Evolutionary conservation across 2,113 vertebrate genomes (phyloP).

Genomic region (Eulacestoma nigropectus): DNA sequence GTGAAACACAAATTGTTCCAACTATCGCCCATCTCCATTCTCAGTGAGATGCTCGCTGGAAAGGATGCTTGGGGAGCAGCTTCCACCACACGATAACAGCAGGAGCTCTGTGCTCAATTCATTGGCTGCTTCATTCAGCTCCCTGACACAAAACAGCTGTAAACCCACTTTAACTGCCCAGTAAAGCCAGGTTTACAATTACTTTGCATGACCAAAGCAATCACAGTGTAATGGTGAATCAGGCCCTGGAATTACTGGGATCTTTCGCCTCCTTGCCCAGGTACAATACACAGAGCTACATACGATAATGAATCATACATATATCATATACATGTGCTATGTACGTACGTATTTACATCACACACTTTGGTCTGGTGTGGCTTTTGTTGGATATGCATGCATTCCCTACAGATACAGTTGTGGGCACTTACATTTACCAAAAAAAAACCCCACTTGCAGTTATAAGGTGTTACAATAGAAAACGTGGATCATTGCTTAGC

Average conservation of each 20-base stretch:
- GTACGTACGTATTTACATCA: background rate
- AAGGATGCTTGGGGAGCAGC: background rate
- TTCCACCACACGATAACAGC: background rate
- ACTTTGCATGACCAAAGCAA: background rate
- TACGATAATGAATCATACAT: background rate
- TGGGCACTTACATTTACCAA: background rate
- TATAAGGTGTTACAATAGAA: background rate
- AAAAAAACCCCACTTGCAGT: background rate
- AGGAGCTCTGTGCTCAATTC: background rate
- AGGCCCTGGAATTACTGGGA: background rate
- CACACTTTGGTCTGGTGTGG: background rate
- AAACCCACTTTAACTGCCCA: background rate
- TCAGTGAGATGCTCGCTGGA: background rate
- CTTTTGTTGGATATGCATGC: background rate
- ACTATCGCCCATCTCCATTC: background rate
- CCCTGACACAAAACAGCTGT: background rate
- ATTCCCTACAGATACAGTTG: background rate
- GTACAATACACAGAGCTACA: background rate
- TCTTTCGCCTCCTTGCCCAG: background rate
- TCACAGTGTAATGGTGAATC: background rate
- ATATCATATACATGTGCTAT: background rate
- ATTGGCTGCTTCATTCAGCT: background rate
- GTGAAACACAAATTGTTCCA: background rate
- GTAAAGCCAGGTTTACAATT: background rate
- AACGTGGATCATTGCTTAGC: background rate